Percentiles rank a stretch among this genome's conserved stretches.
Conservation (phyloP, 2,888 invertebrate species). For the Tubulanus polymorphus region DNA sequence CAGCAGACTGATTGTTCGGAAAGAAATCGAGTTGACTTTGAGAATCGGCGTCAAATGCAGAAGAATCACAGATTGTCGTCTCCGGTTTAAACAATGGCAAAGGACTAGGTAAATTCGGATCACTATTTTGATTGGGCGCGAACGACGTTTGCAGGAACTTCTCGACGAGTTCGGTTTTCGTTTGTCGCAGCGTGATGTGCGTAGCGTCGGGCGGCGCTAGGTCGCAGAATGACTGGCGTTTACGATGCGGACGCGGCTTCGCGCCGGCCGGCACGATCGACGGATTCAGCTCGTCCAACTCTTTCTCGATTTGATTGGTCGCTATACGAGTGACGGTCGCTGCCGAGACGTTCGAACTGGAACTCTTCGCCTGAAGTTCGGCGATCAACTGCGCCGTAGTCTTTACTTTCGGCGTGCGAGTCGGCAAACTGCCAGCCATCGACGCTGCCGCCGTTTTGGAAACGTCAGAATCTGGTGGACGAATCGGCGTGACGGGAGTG, state of each 20-base stretch:
- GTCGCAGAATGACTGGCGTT: constrained; percentile 26
- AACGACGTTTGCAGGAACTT: constrained; percentile 50
- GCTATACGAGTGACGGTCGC: constrained; percentile 41
- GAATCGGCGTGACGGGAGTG: background rate
- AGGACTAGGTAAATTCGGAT: constrained; percentile 21
- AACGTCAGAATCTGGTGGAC: constrained; percentile 4
- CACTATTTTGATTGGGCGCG: constrained; percentile 28
- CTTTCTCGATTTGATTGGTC: constrained; percentile 43
- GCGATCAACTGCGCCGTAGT: constrained; percentile 78
- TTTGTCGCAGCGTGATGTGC: constrained; percentile 35
- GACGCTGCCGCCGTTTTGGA: background rate
- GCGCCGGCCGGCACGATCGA: constrained; percentile 43
- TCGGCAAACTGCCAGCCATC: background rate
- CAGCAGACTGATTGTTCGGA: constrained; percentile 17
- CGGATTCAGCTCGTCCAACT: constrained; percentile 25
- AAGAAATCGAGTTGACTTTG: constrained; percentile 20
- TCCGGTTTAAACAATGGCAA: background rate
- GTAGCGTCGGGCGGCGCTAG: constrained; percentile 24
- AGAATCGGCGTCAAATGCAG: background rate
- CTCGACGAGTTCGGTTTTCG: constrained; percentile 54
- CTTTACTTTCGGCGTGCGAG: constrained; percentile 60
- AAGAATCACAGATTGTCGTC: background rate
- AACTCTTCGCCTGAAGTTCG: constrained; percentile 62
- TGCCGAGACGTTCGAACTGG: constrained; percentile 30
- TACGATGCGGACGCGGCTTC: constrained; percentile 36